Conservation (phyloP, 2,888 invertebrate species). For the Leucophenga maculata region DNA sequence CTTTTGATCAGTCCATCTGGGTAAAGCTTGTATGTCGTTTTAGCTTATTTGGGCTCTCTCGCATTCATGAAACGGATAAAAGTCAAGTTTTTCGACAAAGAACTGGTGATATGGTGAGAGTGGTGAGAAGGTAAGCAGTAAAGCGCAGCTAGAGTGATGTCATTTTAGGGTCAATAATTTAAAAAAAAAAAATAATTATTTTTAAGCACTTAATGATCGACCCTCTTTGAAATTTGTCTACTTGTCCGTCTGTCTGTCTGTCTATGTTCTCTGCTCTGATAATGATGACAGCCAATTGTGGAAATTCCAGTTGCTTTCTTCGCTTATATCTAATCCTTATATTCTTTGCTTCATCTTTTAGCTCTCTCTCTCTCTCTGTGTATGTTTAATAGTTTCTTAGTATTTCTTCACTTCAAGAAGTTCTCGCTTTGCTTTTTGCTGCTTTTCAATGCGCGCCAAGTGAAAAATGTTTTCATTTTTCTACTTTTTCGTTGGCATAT, state of each 20-base stretch:
- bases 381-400: constrained; percentile 20
- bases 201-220: too few species aligned
- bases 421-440: constrained; percentile 9
- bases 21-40: too few species aligned
- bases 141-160: too few species aligned
- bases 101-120: too few species aligned
- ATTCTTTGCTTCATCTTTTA: constrained; percentile 6
- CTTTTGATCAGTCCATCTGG: too few species aligned
- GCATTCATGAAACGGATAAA: too few species aligned
- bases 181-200: too few species aligned
- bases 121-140: too few species aligned
- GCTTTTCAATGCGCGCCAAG: constrained; percentile 10
- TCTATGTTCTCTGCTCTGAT: constrained; percentile 34
- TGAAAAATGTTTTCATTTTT: constrained; percentile 39
- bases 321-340: not conserved
- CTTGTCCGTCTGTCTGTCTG: not conserved
- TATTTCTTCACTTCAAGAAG: not conserved
- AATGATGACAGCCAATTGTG: constrained; percentile 58
- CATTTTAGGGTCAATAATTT: too few species aligned
- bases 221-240: not conserved
- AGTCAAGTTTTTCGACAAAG: too few species aligned
- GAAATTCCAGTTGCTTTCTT: constrained; percentile 15
- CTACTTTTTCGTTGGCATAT: not conserved
- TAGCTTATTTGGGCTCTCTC: too few species aligned
- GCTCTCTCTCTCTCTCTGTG: not conserved